Percentiles rank a stretch among this genome's conserved stretches.
Conservation (phyloP, 2,797 vertebrate species). For the Streptopelia turtur region DNA sequence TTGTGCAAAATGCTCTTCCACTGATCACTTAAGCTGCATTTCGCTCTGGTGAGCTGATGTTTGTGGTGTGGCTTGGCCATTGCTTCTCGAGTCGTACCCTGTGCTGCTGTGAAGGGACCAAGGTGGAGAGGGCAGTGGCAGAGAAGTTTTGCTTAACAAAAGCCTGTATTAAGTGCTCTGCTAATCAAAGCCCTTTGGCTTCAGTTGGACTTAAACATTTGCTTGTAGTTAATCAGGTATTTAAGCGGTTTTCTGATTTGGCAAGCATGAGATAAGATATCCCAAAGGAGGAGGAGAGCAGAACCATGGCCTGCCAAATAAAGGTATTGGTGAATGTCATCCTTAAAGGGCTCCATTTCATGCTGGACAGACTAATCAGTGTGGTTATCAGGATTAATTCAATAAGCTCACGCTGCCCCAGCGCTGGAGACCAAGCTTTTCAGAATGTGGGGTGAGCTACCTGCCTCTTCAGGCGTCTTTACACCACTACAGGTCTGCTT, state of each 20-base stretch:
- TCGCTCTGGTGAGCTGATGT: not conserved
- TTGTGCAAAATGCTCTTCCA: not conserved
- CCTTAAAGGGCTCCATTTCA: not conserved
- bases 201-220: not conserved
- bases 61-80: not conserved
- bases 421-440: not conserved
- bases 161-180: not conserved
- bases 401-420: not conserved
- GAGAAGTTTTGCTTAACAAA: not conserved
- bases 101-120: not conserved
- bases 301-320: not conserved
- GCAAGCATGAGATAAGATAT: not conserved
- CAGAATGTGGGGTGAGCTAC: not conserved
- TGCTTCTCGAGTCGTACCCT: rapidly evolving
- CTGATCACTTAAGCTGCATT: not conserved
- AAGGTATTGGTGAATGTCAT: not conserved
- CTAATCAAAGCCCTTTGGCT: not conserved
- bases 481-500: not conserved
- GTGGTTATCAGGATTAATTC: not conserved
- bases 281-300: not conserved
- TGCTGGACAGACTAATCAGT: not conserved
- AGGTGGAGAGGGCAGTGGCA: not conserved
- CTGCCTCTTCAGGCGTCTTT: not conserved
- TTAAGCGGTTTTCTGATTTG: slow-evolving; percentile 43
- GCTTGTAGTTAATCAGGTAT: slow-evolving; percentile 50